phyloP scores from a whole-genome alignment of 2,888 invertebrate genomes.

The Phaedon cochleariae region DNA sequence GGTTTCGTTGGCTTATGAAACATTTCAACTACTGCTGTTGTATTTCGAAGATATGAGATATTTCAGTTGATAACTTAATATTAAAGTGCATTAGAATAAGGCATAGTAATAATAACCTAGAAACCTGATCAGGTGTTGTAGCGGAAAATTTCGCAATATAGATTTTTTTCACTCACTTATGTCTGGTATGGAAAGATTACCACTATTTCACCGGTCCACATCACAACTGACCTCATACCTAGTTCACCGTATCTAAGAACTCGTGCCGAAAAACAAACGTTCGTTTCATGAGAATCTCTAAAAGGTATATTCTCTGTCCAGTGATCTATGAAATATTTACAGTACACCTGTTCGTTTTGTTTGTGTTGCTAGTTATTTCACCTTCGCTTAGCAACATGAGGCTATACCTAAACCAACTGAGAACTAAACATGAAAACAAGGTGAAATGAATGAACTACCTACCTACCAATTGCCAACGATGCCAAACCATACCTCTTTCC shows the following conservation, averaged over 20 bases:
- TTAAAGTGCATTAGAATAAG: neutral
- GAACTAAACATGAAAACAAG: neutral
- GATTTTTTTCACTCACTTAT: neutral
- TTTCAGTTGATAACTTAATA: too few relatives aligned
- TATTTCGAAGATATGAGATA: too few relatives aligned
- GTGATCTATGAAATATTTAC: constrained; percentile 12
- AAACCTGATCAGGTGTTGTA: neutral
- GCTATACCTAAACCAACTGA: too few relatives aligned
- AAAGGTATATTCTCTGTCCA: neutral
- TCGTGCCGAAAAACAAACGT: neutral
- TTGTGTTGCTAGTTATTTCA: constrained; percentile 9
- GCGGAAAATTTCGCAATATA: neutral
- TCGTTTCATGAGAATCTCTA: constrained; percentile 8
- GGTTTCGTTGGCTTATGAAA: too few relatives aligned
- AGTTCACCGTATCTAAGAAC: too few relatives aligned
- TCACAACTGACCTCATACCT: constrained; percentile 3
- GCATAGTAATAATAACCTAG: neutral
- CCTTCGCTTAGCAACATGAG: constrained; percentile 7
- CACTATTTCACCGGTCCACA: neutral
- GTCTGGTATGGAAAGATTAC: neutral
- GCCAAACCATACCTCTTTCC: too few relatives aligned
- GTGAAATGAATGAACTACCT: neutral
- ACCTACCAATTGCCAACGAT: too few relatives aligned
- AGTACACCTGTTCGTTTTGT: constrained; percentile 7
- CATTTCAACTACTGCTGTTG: too few relatives aligned